These are phyloP conservation scores for Lepidotrigona ventralis DNA, from an alignment of 1,140 invertebrate genomes.

Conservation along the genomic window DNA sequence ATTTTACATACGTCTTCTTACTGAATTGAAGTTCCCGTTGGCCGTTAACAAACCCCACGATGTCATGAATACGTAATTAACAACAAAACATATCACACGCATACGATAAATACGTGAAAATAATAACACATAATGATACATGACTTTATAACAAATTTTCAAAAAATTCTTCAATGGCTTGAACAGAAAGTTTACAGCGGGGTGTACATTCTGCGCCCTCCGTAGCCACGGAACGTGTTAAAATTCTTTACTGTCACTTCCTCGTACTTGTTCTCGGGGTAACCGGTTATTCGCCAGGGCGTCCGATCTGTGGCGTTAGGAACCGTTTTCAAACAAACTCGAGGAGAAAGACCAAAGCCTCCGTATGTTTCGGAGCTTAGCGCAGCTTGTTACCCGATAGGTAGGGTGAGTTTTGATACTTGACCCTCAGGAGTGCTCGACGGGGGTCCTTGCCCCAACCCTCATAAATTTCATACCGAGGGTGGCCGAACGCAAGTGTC, in stretches of 20 bases:
- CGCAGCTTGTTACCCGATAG: neutral
- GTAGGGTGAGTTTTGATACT: slow-evolving; percentile 3
- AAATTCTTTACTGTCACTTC: neutral
- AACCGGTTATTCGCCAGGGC: neutral
- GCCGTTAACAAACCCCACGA: too few species aligned
- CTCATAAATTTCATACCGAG: slow-evolving; percentile 3
- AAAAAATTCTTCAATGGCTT: too few species aligned
- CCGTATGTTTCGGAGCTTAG: neutral
- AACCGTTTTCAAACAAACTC: neutral
- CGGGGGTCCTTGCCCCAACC: neutral
- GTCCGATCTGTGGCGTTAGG: neutral
- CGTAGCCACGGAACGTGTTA: too few species aligned
- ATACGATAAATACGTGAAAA: too few species aligned
- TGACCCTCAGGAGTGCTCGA: slow-evolving; percentile 11
- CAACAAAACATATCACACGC: too few species aligned
- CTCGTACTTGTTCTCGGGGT: neutral
- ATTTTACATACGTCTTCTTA: too few species aligned
- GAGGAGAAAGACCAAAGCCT: neutral
- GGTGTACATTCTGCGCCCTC: too few species aligned
- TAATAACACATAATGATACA: too few species aligned
- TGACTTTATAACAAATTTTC: too few species aligned
- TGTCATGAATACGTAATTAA: too few species aligned
- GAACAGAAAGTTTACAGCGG: too few species aligned
- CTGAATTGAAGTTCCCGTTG: too few species aligned
- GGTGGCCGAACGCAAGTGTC: slow-evolving; percentile 14